Evolutionary conservation across 2,113 vertebrate species (phyloP).

Genomic region (Tapirus terrestris): DNA sequence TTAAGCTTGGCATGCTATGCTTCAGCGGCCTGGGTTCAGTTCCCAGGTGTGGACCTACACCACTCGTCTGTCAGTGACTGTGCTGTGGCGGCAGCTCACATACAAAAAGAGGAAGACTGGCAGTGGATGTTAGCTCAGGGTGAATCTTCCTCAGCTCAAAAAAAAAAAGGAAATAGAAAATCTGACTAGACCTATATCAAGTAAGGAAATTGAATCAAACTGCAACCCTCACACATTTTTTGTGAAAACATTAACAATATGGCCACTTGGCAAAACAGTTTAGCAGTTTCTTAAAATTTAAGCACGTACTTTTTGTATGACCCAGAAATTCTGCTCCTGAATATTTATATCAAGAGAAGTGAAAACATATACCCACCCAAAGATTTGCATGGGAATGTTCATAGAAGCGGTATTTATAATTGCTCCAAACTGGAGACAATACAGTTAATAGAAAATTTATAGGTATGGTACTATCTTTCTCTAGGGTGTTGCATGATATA

Average conservation of each 20-base stretch:
- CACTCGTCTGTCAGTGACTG: too few species aligned
- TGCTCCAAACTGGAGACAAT: not conserved
- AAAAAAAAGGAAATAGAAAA: not conserved
- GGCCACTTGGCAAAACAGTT: not conserved
- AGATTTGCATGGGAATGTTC: not conserved
- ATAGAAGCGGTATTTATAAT: not conserved
- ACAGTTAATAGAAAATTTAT: not conserved
- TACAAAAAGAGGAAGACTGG: too few species aligned
- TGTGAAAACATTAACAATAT: not conserved
- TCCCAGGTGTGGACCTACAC: too few species aligned
- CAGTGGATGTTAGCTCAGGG: too few species aligned
- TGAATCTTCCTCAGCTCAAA: too few species aligned
- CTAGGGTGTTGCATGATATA: not conserved
- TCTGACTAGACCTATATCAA: not conserved
- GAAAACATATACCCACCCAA: not conserved
- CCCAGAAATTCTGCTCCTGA: not conserved
- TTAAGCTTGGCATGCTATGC: too few species aligned
- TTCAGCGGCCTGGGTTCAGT: too few species aligned
- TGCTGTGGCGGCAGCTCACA: too few species aligned
- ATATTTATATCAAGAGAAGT: not conserved
- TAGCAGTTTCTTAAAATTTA: not conserved
- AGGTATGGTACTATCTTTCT: not conserved
- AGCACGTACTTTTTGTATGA: not conserved
- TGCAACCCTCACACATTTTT: not conserved
- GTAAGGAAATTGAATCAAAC: not conserved